Conservation (phyloP, 2,888 invertebrate species). For the Tetragnatha montana region DNA sequence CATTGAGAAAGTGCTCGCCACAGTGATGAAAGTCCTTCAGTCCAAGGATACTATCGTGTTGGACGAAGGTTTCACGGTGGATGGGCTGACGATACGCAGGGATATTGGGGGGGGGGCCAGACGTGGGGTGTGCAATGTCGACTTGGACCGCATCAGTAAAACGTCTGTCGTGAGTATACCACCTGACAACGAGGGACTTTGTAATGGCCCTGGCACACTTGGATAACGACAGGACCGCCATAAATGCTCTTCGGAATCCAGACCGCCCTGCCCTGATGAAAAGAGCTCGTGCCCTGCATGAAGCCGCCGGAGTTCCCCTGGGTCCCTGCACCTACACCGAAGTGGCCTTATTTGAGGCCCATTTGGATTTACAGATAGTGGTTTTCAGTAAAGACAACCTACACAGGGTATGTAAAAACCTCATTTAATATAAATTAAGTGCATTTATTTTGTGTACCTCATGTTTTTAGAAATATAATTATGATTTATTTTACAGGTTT, state of each 20-base stretch:
- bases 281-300: not conserved
- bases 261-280: not conserved
- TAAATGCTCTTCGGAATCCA: not conserved
- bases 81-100: not conserved
- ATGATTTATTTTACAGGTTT: not conserved
- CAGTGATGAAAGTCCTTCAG: slow-evolving; percentile 4
- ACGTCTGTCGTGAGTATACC: not conserved
- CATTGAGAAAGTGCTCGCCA: not conserved
- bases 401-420: slow-evolving; percentile 5
- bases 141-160: slow-evolving; percentile 5
- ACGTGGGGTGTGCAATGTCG: not conserved
- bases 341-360: slow-evolving; percentile 1
- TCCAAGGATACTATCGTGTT: slow-evolving; percentile 15
- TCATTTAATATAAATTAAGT: not conserved
- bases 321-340: slow-evolving; percentile 15
- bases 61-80: not conserved
- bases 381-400: slow-evolving; percentile 5
- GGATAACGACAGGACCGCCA: not conserved
- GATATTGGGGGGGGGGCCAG: not conserved
- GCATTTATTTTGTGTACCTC: not conserved
- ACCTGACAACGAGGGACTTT: not conserved
- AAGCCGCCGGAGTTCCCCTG: not conserved
- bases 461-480: no score
- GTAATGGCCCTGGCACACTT: slow-evolving; percentile 2
- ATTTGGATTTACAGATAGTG: slow-evolving; percentile 21